These are phyloP conservation scores for Drosophila nigromelanica DNA, from an alignment of 1,140 invertebrate species.

Conservation along the genomic window DNA sequence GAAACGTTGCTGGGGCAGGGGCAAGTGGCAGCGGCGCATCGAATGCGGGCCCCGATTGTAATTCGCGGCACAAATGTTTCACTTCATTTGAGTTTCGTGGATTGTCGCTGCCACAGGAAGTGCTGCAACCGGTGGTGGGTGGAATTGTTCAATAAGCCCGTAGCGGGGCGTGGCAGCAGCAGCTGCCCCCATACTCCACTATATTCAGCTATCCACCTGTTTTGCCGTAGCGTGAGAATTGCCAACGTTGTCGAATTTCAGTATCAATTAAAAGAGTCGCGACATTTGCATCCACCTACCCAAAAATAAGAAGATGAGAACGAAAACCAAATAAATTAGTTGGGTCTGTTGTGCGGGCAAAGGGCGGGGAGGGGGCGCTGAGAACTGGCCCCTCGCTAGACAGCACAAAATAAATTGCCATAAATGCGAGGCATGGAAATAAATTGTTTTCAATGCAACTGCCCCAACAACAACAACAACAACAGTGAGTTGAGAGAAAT, in stretches of 20 bases:
- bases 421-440: conserved; percentile 68
- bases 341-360: background rate
- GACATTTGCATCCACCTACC: conserved; percentile 36
- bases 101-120: conserved; percentile 64
- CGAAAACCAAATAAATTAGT: conserved; percentile 20
- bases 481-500: conserved; percentile 46
- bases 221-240: conserved; percentile 21
- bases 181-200: background rate
- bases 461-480: conserved; percentile 32
- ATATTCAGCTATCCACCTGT: conserved; percentile 51
- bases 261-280: conserved; percentile 55
- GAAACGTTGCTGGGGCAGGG: conserved; percentile 21
- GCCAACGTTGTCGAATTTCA: conserved; percentile 15
- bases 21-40: conserved; percentile 24
- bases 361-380: conserved; percentile 21
- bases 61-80: conserved; percentile 80
- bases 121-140: conserved; percentile 35
- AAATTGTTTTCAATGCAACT: conserved; percentile 81
- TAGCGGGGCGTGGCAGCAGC: conserved; percentile 27
- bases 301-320: conserved; percentile 17
- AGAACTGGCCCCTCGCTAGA: conserved; percentile 27
- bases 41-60: conserved; percentile 71
- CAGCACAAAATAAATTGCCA: conserved; percentile 74
- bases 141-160: conserved; percentile 47
- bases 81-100: conserved; percentile 79